phyloP scores from a whole-genome alignment of 1,140 invertebrate genomes.

The Glossosoma conforme region DNA sequence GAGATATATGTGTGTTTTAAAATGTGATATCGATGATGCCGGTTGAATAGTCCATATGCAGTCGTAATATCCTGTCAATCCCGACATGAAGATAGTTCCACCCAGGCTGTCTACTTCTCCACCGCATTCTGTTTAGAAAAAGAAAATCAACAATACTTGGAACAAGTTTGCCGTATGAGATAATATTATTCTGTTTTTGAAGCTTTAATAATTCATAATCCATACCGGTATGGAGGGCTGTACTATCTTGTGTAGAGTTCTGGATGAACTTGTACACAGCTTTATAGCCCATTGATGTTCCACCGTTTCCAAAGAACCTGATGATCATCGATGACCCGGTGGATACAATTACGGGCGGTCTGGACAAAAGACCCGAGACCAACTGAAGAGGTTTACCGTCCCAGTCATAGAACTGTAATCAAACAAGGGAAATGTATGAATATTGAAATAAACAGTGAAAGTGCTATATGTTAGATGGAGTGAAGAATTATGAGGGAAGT shows the following conservation, averaged over 20 bases:
- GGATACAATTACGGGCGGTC: slow-evolving; percentile 58
- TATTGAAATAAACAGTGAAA: too few relatives aligned
- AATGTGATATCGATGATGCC: slow-evolving; percentile 51
- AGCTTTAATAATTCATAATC: slow-evolving; percentile 12
- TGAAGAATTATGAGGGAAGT: slow-evolving; percentile 5
- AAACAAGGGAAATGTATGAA: too few relatives aligned
- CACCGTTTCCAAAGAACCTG: slow-evolving; percentile 65
- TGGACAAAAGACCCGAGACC: slow-evolving; percentile 56
- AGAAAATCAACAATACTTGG: slow-evolving; percentile 7
- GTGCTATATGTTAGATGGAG: too few relatives aligned
- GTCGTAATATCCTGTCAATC: slow-evolving; percentile 60
- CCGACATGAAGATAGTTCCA: slow-evolving; percentile 66
- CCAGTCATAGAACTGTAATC: slow-evolving; percentile 60
- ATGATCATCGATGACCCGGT: slow-evolving; percentile 56
- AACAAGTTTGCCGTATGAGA: neutral
- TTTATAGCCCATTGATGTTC: slow-evolving; percentile 60
- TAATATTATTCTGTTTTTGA: neutral
- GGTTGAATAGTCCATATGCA: slow-evolving; percentile 65
- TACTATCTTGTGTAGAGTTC: slow-evolving; percentile 43
- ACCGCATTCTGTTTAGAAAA: slow-evolving; percentile 58
- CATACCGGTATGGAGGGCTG: slow-evolving; percentile 50
- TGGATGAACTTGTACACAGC: slow-evolving; percentile 57
- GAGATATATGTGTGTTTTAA: slow-evolving; percentile 62
- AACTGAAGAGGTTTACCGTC: slow-evolving; percentile 58
- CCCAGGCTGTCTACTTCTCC: slow-evolving; percentile 64